Percentiles rank a stretch among this genome's conserved stretches.
Conservation (phyloP, 2,797 vertebrate species). For the Dromococcyx pavoninus region DNA sequence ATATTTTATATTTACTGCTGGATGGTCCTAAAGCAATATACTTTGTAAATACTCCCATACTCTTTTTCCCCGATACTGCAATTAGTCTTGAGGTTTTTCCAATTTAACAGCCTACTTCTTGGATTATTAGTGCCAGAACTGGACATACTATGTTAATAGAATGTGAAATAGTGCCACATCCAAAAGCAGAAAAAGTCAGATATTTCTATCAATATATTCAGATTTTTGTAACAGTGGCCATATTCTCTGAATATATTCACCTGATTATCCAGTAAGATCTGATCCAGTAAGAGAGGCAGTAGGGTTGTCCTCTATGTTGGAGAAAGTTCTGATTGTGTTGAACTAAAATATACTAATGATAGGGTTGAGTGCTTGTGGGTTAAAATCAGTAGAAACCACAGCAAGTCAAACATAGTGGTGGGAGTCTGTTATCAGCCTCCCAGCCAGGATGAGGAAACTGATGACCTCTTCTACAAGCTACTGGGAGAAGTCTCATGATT, state of each 20-base stretch:
- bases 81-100: not conserved
- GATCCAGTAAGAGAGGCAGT: too few species aligned
- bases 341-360: too few species aligned
- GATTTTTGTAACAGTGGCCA: not conserved
- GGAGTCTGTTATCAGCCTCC: too few species aligned
- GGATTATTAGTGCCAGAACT: not conserved
- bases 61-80: not conserved
- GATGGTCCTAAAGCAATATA: not conserved
- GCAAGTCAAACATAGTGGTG: too few species aligned
- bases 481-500: too few species aligned
- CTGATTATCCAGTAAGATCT: not conserved
- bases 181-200: not conserved
- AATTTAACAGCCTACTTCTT: not conserved
- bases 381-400: too few species aligned
- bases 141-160: not conserved
- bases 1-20: not conserved
- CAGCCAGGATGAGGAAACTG: too few species aligned
- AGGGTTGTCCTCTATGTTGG: too few species aligned
- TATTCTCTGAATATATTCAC: not conserved
- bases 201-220: not conserved
- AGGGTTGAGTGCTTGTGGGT: too few species aligned
- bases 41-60: not conserved
- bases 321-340: too few species aligned
- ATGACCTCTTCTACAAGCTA: too few species aligned
- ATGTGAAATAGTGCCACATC: not conserved